Evolutionary conservation across 2,113 vertebrate species (phyloP), one percentile per base, ranked within the genome.

Genomic region (Ammodytes dubius): DNA sequence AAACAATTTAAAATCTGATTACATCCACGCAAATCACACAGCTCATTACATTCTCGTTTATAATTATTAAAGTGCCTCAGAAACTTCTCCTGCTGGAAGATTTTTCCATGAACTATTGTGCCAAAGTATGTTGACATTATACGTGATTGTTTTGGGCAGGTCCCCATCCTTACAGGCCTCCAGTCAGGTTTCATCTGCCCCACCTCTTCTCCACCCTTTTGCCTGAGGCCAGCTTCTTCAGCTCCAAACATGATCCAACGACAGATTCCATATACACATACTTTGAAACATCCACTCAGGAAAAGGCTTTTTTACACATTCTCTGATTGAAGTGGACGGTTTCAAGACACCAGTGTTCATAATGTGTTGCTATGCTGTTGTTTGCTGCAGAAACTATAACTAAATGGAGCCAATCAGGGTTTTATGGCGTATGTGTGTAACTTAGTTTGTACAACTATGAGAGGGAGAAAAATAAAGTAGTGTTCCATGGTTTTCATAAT

Each of bases 401-500:
- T 45, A 0, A 52, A 58, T 1, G 0, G 19, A 40, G 57, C 37
- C 11, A 27, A 58, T 70, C 19, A 39, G 52, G 12, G 14, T 64
- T 58, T 7, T 9, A 8, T 5, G 19, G 2, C 12, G 1, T 65
- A 37, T 66, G 45, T 54, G 53, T 47, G 42, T 17, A 63, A 19
- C 13, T 15, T 27, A 19, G 12, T 10, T 37, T 4, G 56, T 56
- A 7, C 9, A 39, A 47, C 13, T 47, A 7, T 12, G 37, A 50
- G 15, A 77, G 56, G 40, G 10, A 72, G 4, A 54, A n/a, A 68
- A 43, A 61, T 8, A n/a, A 46, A 76, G 8, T 3, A 4, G 37
- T 47, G 63, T 40, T 59, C 42, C 42, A 74, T 81, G 59, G 79
- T 84, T 71, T 71, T 40, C 43, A 72, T 72, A 12, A 83, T 72